Conservation (phyloP, 2,113 vertebrate genomes). For the Lophotis ruficrista region DNA sequence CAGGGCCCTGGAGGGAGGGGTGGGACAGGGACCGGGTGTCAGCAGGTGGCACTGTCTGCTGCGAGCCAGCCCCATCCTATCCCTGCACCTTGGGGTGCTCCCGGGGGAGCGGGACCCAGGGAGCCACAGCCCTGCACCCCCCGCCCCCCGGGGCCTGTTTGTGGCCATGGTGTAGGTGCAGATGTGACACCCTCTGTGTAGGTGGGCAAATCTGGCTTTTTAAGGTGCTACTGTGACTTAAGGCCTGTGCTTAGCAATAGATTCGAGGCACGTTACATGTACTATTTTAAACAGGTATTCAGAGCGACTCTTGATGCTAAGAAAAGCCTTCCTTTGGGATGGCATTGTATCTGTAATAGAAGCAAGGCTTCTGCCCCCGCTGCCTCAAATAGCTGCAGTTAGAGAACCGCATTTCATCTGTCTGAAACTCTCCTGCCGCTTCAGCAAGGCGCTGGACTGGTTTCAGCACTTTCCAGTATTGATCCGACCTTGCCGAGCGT, state of each 20-base stretch:
- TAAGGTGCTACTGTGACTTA: background rate
- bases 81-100: background rate
- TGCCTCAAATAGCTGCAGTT: constrained; percentile 42
- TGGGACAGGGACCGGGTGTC: background rate
- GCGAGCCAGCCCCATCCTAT: background rate
- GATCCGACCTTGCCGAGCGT: background rate
- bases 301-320: constrained; percentile 30
- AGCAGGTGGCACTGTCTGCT: constrained; percentile 65
- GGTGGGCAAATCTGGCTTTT: background rate
- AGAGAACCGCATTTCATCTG: constrained; percentile 39
- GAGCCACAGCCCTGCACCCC: background rate
- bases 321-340: constrained; percentile 53
- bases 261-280: background rate
- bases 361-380: background rate
- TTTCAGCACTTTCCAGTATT: constrained; percentile 1
- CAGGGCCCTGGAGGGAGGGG: background rate
- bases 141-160: background rate
- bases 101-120: fast-evolving
- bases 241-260: background rate
- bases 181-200: fast-evolving
- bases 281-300: constrained; percentile 12
- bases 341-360: background rate
- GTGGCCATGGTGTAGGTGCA: background rate
- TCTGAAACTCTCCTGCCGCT: constrained; percentile 32
- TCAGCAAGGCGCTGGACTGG: background rate